A percentile compares a stretch with the other conserved stretches of the same genome.
Conservation (phyloP, 2,797 vertebrate species). For the Danionella dracula region DNA sequence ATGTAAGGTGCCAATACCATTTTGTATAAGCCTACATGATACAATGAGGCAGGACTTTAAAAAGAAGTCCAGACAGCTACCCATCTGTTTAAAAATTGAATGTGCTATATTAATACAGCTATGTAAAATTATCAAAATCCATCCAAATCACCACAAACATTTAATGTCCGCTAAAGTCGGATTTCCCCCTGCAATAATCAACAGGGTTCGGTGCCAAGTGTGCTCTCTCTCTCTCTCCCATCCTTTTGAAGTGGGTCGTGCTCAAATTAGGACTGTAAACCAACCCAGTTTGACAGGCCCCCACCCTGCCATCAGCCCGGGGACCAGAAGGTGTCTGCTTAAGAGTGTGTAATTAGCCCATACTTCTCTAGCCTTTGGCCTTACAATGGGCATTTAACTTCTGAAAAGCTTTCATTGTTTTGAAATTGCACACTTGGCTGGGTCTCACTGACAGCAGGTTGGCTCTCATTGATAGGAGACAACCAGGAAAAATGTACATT, state of each 20-base stretch:
- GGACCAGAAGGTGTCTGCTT: constrained; percentile 61
- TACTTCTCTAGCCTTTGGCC: constrained; percentile 50
- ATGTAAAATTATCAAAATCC: no score
- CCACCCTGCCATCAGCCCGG: constrained; percentile 46
- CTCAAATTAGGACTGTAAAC: constrained; percentile 48
- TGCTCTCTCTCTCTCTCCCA: no score
- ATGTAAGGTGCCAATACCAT: no score
- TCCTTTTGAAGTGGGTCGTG: constrained; percentile 41
- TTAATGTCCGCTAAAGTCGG: no score
- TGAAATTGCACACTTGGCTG: constrained; percentile 39
- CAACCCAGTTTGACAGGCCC: constrained; percentile 38
- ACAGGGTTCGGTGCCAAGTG: no score
- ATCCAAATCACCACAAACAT: no score
- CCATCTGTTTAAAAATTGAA: no score
- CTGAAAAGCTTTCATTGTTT: constrained; percentile 60
- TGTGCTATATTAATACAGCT: no score
- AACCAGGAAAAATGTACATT: constrained; percentile 42
- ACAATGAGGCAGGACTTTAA: no score
- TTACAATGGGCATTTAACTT: constrained; percentile 57
- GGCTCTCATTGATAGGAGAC: constrained; percentile 43
- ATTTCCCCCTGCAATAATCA: no score
- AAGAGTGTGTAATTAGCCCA: constrained; percentile 60
- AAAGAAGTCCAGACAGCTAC: no score
- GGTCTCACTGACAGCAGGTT: constrained; percentile 46
- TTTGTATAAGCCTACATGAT: no score